phyloP scores from a whole-genome alignment of 2,113 vertebrate genomes.

The Paramisgurnus dabryanus region DNA sequence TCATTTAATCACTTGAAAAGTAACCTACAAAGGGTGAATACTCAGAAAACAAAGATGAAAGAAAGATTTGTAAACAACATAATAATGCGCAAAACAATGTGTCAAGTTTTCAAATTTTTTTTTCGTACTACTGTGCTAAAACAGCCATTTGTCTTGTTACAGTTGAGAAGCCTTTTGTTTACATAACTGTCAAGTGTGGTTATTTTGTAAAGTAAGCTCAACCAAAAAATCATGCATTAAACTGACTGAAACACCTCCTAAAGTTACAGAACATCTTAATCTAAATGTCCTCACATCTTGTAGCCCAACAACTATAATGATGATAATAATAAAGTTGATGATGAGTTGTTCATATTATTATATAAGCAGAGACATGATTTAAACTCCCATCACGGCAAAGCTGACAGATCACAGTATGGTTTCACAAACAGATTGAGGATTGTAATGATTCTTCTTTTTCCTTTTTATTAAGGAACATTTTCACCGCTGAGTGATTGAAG shows the following conservation, averaged over 20 bases:
- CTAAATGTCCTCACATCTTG: background rate
- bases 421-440: slow-evolving; percentile 13
- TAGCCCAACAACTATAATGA: slow-evolving; percentile 3
- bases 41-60: too few relatives aligned
- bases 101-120: too few relatives aligned
- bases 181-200: background rate
- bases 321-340: slow-evolving; percentile 2
- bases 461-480: slow-evolving; percentile 20
- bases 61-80: too few relatives aligned
- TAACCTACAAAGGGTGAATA: too few relatives aligned
- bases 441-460: slow-evolving; percentile 3
- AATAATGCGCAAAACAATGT: too few relatives aligned
- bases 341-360: background rate
- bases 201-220: background rate
- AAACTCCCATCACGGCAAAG: background rate
- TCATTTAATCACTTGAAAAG: too few relatives aligned
- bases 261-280: background rate
- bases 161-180: background rate
- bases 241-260: background rate
- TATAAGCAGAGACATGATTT: background rate
- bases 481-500: slow-evolving; percentile 44
- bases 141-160: background rate
- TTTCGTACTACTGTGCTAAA: too few relatives aligned
- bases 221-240: background rate
- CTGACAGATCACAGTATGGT: slow-evolving; percentile 21